Base-by-base conservation (phyloP, 92 coral and sea anemone species). In the Siderastrea siderea region DNA sequence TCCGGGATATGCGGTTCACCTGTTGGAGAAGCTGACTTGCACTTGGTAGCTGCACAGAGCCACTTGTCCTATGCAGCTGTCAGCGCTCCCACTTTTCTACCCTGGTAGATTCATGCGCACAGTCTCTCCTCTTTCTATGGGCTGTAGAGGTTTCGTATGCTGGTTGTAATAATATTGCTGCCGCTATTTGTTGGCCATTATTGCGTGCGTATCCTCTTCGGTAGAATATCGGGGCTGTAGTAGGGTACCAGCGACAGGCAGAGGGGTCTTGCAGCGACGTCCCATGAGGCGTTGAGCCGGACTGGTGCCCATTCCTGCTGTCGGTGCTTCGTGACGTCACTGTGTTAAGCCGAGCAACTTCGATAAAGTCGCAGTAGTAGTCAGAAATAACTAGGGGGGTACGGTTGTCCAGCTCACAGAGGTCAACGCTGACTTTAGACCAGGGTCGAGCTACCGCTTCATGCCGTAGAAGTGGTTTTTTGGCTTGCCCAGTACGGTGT, bases 231-330 rank as follows among this genome's bases (percentile, higher is more conserved):
- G 38, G 38, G 38, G 38, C 38, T 26, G 58, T 38, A 88, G 71
- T 4, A 88, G 92, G 67, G 79, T 82, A 58, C 77, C 78, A 1
- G 88, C 83, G 48, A 75, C 46, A 47, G 87, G 92, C 2, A 89
- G 53, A 6, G 83, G 78, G 46, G 88, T 89, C 50, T 73, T 83
- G 65, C 84, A 82, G n/a, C 92, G 79, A 13, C 83, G 84, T 48
- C 88, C 73, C 92, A 89, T 83, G 1, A 89, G 66, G 44, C 83
- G 65, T 46, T 83, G 84, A 1, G 88, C 88, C 2, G 88, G 91
- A n/a, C 87, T 81, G 4, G 82, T 81, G 47, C 87, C 83, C 7
- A 82, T 45, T n/a, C 92, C 88, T 58, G 82, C 88, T 0, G 88
- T 74, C 4, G 92, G 88, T 26, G 38, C 38, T 26, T 26, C 38